Evolutionary conservation across 1,140 invertebrate genomes (phyloP).

Genomic region (Sycophila sp.): DNA sequence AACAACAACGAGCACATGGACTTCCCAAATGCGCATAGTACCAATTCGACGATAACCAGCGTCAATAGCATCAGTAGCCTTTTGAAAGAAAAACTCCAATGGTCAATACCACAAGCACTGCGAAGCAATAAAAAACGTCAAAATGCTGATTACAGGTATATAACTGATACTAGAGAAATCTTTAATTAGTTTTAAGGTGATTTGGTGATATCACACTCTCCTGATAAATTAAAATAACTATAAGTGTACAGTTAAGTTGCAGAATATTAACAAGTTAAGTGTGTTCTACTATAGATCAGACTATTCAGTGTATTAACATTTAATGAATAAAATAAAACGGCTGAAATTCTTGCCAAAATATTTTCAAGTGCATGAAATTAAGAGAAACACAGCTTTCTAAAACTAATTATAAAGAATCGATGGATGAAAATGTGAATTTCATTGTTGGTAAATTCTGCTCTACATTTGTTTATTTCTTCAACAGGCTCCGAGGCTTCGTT

Average conservation of each 20-base stretch:
- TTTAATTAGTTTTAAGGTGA: background rate
- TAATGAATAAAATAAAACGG: too few species aligned
- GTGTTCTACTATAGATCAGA: too few species aligned
- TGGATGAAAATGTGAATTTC: background rate
- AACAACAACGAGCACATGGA: slow-evolving; percentile 51
- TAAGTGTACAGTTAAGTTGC: too few species aligned
- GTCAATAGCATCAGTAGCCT: slow-evolving; percentile 85
- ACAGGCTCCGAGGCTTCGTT: slow-evolving; percentile 82
- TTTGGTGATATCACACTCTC: too few species aligned
- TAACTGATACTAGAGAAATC: background rate
- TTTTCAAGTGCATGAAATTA: too few species aligned
- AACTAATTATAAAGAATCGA: too few species aligned
- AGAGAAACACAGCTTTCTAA: too few species aligned
- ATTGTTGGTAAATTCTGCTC: background rate
- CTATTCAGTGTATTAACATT: too few species aligned
- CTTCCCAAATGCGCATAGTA: slow-evolving; percentile 61
- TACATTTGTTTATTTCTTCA: slow-evolving; percentile 16
- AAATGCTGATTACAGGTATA: slow-evolving; percentile 62
- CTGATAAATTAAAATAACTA: too few species aligned
- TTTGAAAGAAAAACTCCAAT: slow-evolving; percentile 82
- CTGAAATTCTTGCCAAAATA: too few species aligned
- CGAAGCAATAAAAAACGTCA: slow-evolving; percentile 60
- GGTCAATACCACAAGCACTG: slow-evolving; percentile 65
- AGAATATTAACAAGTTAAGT: too few species aligned
- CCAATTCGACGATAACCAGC: slow-evolving; percentile 80